phyloP scores from a whole-genome alignment of 2,113 vertebrate species.

The Amblyopsis rosae region DNA sequence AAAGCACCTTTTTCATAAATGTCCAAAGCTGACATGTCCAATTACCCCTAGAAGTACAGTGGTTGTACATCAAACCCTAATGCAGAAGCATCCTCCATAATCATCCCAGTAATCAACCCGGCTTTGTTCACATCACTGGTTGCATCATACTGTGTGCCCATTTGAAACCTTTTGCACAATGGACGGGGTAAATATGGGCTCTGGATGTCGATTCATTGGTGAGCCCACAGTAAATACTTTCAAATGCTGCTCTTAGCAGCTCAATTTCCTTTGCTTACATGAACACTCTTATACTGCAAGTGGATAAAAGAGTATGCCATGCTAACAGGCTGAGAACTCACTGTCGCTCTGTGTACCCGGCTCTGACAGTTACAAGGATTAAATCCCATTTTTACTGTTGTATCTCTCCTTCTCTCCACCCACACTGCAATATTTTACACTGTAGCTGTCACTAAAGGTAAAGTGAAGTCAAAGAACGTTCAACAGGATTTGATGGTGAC shows the following conservation, averaged over 20 bases:
- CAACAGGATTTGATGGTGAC: slow-evolving; percentile 21
- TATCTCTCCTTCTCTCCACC: slow-evolving; percentile 1
- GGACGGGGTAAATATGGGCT: not conserved
- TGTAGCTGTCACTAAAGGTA: slow-evolving; percentile 19
- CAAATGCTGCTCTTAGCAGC: not conserved
- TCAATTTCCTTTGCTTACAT: not conserved
- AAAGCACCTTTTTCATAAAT: too few species aligned
- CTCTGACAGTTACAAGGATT: slow-evolving; percentile 20
- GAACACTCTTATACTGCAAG: slow-evolving; percentile 14
- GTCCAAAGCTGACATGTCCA: too few species aligned
- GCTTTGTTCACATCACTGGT: too few species aligned
- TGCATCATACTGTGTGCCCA: too few species aligned
- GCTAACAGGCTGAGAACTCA: slow-evolving; percentile 10
- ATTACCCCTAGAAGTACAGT: too few species aligned
- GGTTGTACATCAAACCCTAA: too few species aligned
- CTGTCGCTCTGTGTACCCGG: slow-evolving; percentile 15
- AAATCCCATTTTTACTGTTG: slow-evolving; percentile 1
- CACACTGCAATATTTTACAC: slow-evolving; percentile 1
- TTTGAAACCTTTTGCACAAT: not conserved
- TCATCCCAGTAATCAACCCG: too few species aligned
- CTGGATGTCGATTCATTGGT: not conserved
- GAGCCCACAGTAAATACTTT: not conserved
- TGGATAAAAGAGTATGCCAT: slow-evolving; percentile 12
- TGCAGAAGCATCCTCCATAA: too few species aligned
- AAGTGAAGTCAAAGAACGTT: slow-evolving; percentile 28